phyloP scores from a whole-genome alignment of 2,113 vertebrate genomes.

The Trogon surrucura region DNA sequence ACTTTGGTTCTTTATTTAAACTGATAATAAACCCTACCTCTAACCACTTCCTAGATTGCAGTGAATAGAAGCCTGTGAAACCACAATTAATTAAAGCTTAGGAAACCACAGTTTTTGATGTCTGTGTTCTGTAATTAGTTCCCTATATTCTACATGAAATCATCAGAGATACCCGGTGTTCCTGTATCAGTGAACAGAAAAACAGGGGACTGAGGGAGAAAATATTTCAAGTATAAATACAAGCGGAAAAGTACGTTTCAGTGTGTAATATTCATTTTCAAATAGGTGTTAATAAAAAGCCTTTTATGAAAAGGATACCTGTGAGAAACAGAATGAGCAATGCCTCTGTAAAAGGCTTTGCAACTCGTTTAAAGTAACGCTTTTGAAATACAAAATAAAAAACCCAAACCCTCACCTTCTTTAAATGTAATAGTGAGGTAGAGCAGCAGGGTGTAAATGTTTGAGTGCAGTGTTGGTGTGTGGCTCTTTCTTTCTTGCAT shows the following conservation, averaged over 20 bases:
- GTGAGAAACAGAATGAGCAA: background rate
- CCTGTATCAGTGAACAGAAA: background rate
- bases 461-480: background rate
- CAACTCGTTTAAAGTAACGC: background rate
- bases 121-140: slow-evolving; percentile 36
- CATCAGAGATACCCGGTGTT: background rate
- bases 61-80: slow-evolving; percentile 10
- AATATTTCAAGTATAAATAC: background rate
- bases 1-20: background rate
- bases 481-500: background rate
- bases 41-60: slow-evolving; percentile 52
- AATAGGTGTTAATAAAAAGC: background rate
- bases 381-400: background rate
- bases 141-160: slow-evolving; percentile 37
- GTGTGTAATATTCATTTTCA: background rate
- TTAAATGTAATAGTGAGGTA: background rate
- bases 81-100: background rate
- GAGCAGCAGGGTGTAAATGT: background rate
- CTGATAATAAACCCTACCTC: background rate
- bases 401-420: background rate
- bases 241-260: background rate
- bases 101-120: slow-evolving; percentile 55
- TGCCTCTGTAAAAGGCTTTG: background rate
- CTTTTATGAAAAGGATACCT: background rate
- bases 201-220: background rate